A percentile compares a stretch with the other conserved stretches of the same genome.
Conservation (phyloP, 2,113 vertebrate species). For the Tringa solitaria region DNA sequence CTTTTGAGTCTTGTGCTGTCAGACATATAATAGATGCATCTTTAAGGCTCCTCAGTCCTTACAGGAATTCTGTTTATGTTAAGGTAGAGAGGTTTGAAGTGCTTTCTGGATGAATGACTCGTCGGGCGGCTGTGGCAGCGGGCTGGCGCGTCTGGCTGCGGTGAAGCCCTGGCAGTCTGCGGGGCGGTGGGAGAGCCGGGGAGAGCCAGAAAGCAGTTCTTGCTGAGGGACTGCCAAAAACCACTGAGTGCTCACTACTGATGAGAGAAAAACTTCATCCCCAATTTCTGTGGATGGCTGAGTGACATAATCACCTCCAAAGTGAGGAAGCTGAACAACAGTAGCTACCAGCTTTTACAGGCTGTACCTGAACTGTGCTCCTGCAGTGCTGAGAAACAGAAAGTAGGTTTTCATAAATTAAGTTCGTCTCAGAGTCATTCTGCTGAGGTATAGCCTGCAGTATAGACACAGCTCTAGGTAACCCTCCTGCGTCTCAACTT, state of each 20-base stretch:
- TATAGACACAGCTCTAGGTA: not conserved
- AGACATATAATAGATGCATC: not conserved
- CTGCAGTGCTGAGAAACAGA: not conserved
- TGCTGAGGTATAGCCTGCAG: not conserved
- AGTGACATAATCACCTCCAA: not conserved
- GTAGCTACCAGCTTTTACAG: not conserved
- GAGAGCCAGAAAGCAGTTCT: not conserved
- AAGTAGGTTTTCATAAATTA: not conserved
- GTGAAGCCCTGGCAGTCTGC: not conserved
- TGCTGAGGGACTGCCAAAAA: not conserved
- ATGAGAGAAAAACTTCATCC: not conserved
- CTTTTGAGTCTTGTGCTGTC: not conserved
- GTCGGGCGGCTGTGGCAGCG: fast-evolving
- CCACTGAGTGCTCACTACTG: not conserved
- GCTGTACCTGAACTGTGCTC: not conserved
- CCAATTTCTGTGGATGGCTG: not conserved
- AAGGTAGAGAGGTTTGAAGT: not conserved
- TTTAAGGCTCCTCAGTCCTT: not conserved
- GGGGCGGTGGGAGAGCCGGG: not conserved
- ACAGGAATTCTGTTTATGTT: not conserved
- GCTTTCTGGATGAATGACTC: not conserved
- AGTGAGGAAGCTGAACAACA: not conserved
- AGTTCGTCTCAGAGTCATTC: not conserved
- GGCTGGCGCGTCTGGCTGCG: fast-evolving
- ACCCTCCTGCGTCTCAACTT: not conserved